Evolutionary conservation across 2,113 vertebrate species (phyloP).

Genomic region (Hyperoodon ampullatus): DNA sequence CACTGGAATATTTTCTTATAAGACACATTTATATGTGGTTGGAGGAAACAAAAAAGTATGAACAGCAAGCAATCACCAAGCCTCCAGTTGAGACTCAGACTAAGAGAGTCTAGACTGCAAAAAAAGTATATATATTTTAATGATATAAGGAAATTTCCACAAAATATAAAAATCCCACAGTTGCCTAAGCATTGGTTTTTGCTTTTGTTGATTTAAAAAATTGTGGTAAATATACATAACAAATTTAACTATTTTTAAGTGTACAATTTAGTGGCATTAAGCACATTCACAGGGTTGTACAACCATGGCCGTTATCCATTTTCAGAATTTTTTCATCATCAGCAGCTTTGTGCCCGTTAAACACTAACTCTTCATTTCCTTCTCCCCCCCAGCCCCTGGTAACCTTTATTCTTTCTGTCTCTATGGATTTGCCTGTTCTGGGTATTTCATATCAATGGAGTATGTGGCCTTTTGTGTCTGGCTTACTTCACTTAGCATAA

Average conservation of each 20-base stretch:
- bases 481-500: not conserved
- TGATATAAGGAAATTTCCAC: not conserved
- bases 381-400: not conserved
- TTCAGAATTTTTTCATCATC: not conserved
- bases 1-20: not conserved
- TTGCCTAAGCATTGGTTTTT: not conserved
- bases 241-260: not conserved
- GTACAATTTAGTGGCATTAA: not conserved
- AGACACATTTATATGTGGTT: not conserved
- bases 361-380: not conserved
- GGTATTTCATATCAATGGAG: not conserved
- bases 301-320: not conserved
- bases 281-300: not conserved
- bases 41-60: not conserved
- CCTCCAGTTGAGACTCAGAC: not conserved
- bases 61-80: not conserved
- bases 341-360: not conserved
- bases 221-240: not conserved
- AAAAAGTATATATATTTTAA: not conserved
- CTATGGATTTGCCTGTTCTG: not conserved
- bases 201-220: not conserved
- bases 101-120: not conserved
- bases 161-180: not conserved
- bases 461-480: not conserved
- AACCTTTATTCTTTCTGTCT: not conserved